Percentiles rank a stretch among this genome's conserved stretches.
Evolutionary conservation across 2,888 invertebrate species (phyloP).

Genomic region (Eristalis tenax): DNA sequence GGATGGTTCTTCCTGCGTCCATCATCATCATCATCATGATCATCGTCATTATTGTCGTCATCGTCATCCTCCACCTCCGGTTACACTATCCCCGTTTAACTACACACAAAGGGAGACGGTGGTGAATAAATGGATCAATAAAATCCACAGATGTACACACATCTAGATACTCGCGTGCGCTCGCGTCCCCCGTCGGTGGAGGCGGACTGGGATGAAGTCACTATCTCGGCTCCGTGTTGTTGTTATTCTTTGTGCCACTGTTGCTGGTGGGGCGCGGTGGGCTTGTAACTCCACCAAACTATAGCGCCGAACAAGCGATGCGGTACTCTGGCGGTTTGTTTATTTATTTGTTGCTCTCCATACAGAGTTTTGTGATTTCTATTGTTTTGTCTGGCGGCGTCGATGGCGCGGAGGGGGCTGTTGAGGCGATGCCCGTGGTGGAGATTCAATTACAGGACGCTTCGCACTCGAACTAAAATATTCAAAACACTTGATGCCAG

Average conservation of each 20-base stretch:
- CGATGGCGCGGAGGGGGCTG: neutral
- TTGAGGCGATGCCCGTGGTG: conserved; percentile 8
- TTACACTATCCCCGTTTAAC: conserved; percentile 60
- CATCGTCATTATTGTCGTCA: conserved; percentile 51
- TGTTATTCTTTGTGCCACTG: conserved; percentile 30
- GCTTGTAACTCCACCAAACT: conserved; percentile 10
- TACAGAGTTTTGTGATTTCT: conserved; percentile 64
- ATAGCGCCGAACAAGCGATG: conserved; percentile 3
- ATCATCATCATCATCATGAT: conserved; percentile 51
- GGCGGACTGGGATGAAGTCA: neutral
- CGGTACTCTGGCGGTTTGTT: conserved; percentile 46
- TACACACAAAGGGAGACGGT: conserved; percentile 48
- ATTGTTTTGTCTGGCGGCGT: conserved; percentile 53
- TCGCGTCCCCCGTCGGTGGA: neutral
- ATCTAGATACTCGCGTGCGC: conserved; percentile 49
- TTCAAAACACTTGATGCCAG: conserved; percentile 71
- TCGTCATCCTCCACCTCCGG: conserved; percentile 39
- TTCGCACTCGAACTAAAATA: conserved; percentile 68
- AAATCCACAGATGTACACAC: conserved; percentile 65
- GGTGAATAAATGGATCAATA: conserved; percentile 71
- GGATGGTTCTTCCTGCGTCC: conserved; percentile 50
- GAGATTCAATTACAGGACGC: conserved; percentile 71
- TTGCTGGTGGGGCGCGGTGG: neutral
- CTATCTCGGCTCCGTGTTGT: neutral
- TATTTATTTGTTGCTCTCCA: conserved; percentile 69